These are phyloP conservation scores for Thaumatotibia leucotreta DNA, from an alignment of 1,140 invertebrate genomes.

Conservation along the genomic window DNA sequence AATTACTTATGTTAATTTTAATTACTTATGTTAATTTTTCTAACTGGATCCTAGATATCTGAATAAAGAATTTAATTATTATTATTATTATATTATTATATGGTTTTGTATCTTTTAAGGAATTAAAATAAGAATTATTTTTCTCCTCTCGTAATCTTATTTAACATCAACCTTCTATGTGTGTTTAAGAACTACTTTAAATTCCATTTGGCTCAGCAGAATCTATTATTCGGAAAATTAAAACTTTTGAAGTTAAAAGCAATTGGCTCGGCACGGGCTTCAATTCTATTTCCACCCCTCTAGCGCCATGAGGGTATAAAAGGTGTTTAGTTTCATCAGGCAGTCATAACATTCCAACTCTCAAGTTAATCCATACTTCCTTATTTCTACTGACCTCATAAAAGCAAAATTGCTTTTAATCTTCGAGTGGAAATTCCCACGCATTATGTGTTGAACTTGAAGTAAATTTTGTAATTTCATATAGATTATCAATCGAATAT, in stretches of 20 bases:
- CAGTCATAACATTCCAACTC: not conserved
- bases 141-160: not conserved
- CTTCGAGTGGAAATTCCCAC: too few species aligned
- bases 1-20: too few species aligned
- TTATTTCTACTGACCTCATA: not conserved
- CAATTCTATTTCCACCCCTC: slow-evolving; percentile 16
- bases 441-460: too few species aligned
- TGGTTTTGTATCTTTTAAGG: too few species aligned
- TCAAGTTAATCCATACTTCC: not conserved
- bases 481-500: too few species aligned
- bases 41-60: too few species aligned
- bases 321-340: slow-evolving; percentile 15
- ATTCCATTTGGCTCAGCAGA: slow-evolving; percentile 20
- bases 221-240: slow-evolving; percentile 23
- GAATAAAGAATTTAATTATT: too few species aligned
- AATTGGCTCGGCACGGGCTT: slow-evolving; percentile 18
- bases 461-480: too few species aligned
- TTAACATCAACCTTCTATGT: not conserved
- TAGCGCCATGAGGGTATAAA: not conserved
- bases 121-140: not conserved
- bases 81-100: too few species aligned
- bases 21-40: too few species aligned
- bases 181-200: slow-evolving; percentile 13
- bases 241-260: slow-evolving; percentile 22
- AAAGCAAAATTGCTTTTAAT: not conserved